Evolutionary conservation across 1,140 invertebrate species (phyloP), one percentile per base, ranked within the genome.

Genomic region (Babylonia areolata): DNA sequence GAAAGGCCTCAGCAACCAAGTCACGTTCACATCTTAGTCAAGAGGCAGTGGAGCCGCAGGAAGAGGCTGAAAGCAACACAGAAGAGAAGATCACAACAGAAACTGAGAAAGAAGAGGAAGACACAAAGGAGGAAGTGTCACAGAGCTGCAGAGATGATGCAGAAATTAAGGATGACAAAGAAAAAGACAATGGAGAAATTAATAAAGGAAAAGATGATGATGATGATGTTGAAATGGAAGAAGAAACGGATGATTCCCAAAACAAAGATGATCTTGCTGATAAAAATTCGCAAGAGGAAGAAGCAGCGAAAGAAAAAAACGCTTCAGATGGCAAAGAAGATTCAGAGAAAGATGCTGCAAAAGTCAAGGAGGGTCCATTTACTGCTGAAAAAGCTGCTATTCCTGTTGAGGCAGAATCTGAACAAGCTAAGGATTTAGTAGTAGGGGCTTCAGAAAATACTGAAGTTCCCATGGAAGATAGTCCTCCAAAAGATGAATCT

Each of bases 11-110:
- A 12, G 33, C 28, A 5, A 15, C 78, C 42, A 51, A 58, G 31
- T 54, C 78, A 15, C 42, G 42, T 33, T 80, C 78, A 0, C 0
- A 42, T 1, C 39, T 33, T 28, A 79, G 64, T 17, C 54, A 85
- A 75, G 86, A 75, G 82, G 88, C 81, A 75, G 73, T 80, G 39
- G 39, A 78, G 35, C n/a, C 82, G 79, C 86, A 80, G 77, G 87
- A 84, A 39, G 87, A 79, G 78, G 81, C 51, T 28, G 88, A 85
- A 6, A 80, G 81, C 20, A 86, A 80, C 79, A 81, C 71, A 78
- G 80, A 85, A 17, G 80, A 81, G 39, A 85, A 79, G 71, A 51
- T 81, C 35, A 81, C 82, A 54, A 86, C 31, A 39, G 83, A 71
- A 77, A 58, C 46, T 39, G 79, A 37, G 40, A 33, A 9, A 35